Conservation (phyloP, 2,888 invertebrate genomes). For the Dynastes tityus region DNA sequence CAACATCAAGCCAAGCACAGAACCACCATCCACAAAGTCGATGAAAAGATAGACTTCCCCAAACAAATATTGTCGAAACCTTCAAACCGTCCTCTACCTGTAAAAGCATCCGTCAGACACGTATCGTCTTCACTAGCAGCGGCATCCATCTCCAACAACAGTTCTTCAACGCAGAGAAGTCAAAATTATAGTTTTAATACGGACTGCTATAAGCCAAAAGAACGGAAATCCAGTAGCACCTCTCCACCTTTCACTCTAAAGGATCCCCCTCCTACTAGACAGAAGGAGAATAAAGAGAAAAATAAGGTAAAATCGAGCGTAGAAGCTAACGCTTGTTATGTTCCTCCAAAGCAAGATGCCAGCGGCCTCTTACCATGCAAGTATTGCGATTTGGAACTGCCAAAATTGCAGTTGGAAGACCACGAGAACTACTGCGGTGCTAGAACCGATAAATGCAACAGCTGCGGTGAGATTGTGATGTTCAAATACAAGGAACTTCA, state of each 20-base stretch:
- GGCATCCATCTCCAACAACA: not conserved
- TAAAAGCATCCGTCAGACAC: constrained; percentile 8
- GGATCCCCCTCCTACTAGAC: constrained; percentile 22
- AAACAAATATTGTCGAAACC: constrained; percentile 38
- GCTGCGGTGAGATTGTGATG: constrained; percentile 81
- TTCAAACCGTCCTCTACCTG: not conserved
- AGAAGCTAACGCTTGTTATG: constrained; percentile 39
- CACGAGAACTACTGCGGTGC: constrained; percentile 83
- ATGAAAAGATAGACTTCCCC: constrained; percentile 46
- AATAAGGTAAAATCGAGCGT: constrained; percentile 8
- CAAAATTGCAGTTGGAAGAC: constrained; percentile 74
- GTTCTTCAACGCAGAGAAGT: not conserved
- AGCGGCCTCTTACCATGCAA: constrained; percentile 73
- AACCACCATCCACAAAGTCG: not conserved
- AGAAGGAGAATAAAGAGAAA: constrained; percentile 16
- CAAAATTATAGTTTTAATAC: not conserved
- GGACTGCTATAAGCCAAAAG: not conserved
- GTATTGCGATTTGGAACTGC: constrained; percentile 79
- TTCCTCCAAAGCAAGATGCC: constrained; percentile 37
- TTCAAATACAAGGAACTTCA: constrained; percentile 79
- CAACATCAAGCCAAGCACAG: constrained; percentile 69
- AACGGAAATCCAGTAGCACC: not conserved
- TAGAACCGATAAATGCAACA: constrained; percentile 79
- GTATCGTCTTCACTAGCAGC: not conserved
- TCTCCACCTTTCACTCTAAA: constrained; percentile 30